Percentiles rank a stretch among this genome's conserved stretches.
Evolutionary conservation across 2,888 invertebrate genomes (phyloP).

Genomic region (Chesias legatella): DNA sequence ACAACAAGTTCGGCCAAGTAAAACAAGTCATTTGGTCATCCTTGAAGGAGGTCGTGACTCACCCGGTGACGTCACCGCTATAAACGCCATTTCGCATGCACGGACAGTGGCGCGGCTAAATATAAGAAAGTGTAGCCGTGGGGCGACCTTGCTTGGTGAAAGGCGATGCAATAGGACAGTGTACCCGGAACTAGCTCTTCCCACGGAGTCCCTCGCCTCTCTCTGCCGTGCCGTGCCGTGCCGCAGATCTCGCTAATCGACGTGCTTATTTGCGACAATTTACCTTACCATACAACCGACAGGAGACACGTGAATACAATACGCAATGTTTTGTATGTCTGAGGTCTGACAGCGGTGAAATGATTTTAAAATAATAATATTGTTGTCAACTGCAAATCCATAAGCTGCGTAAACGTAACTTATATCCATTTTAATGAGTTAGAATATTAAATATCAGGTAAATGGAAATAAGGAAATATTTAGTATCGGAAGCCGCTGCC

Average conservation of each 20-base stretch:
- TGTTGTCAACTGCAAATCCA: no score
- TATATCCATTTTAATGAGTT: no score
- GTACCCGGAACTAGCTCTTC: constrained; percentile 72
- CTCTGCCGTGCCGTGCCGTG: constrained; percentile 40
- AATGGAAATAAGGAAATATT: no score
- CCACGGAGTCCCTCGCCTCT: constrained; percentile 66
- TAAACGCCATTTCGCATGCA: constrained; percentile 67
- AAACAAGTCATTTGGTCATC: constrained; percentile 12
- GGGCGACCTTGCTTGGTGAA: constrained; percentile 76
- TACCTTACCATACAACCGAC: no score
- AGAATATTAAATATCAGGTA: no score
- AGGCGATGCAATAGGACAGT: constrained; percentile 72
- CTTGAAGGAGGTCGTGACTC: constrained; percentile 52
- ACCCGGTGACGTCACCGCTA: constrained; percentile 69
- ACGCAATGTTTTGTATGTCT: no score
- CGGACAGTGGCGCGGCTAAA: constrained; percentile 53
- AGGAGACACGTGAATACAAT: no score
- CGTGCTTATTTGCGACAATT: background rate
- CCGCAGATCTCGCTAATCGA: constrained; percentile 16
- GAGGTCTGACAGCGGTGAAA: no score
- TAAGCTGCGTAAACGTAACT: no score
- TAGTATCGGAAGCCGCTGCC: no score
- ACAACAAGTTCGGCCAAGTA: constrained; percentile 12
- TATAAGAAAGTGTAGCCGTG: constrained; percentile 76
- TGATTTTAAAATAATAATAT: no score